Base-by-base conservation (phyloP, 2,888 invertebrate genomes). In the Amblyteles armatorius region DNA sequence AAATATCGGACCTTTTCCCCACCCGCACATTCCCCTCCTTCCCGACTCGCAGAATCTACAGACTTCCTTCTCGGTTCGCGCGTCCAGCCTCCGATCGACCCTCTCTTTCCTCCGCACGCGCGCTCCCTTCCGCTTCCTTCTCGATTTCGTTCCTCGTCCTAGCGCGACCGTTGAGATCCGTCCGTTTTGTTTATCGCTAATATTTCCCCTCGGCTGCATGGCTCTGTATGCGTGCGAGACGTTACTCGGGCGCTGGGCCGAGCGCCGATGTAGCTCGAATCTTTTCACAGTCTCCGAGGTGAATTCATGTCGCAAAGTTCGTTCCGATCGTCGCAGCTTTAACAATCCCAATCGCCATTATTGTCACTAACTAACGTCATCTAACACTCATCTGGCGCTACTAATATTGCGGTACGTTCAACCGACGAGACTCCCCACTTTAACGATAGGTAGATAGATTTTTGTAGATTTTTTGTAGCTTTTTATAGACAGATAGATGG, bases 141-240 rank as follows among this genome's bases (percentile, higher is more conserved):
- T 83, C 76, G 73, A 79, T 85, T 80, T 77, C 72, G 57, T 72
- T 78, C 50, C 78, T 60, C 55, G 55, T 81, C 60, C 81, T 60
- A 82, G 65, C 33, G 29, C 85, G 82, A 82, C 85, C 79, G 82
- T 85, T 85, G 82, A 55, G 40, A 19, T 55, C 52, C 63, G 63
- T 57, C 50, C 57, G 79, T 79, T 85, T 80, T 83, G 78, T 85
- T 87, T 87, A 87, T 87, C 83, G 77, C 60, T 74, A 86, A 87
- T 83, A 84, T 82, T 79, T 79, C 72, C 73, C 73, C 73, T 72
- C 52, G 55, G 19, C 63, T 33, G 50, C n/a, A 26, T 19, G 22
- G 19, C 13, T 29, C 16, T 4, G 16, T 40, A 67, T 22, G 33
- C n/a, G 33, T 63, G 16, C 16, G 63, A 29, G 63, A 16, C 63